Evolutionary conservation across 1,140 invertebrate genomes (phyloP).

Genomic region (Cyrtorhinus lividipennis): DNA sequence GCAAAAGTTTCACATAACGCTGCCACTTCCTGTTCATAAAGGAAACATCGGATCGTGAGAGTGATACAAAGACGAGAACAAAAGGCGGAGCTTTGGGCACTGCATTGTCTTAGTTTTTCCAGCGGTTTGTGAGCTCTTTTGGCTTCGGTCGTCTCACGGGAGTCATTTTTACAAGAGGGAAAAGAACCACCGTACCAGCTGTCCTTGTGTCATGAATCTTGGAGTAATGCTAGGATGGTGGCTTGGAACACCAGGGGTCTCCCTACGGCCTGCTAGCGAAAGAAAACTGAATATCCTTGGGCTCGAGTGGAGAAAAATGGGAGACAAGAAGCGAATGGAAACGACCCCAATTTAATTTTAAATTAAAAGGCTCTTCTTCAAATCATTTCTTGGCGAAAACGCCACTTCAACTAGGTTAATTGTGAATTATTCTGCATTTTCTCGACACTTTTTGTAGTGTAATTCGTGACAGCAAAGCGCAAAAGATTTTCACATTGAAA

Average conservation of each 20-base stretch:
- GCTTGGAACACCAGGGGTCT: background rate
- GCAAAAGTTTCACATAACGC: background rate
- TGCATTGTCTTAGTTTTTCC: background rate
- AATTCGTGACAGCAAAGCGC: too few species aligned
- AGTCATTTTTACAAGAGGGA: background rate
- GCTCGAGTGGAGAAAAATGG: too few species aligned
- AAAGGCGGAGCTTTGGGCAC: background rate
- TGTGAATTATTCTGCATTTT: too few species aligned
- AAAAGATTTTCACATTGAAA: too few species aligned
- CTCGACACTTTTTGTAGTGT: too few species aligned
- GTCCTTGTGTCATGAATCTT: background rate
- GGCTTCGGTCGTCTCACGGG: background rate
- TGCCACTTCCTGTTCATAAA: background rate
- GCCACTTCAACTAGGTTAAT: too few species aligned
- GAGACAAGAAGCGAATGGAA: background rate
- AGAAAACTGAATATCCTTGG: background rate
- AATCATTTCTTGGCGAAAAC: too few species aligned
- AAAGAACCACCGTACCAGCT: background rate
- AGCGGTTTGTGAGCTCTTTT: background rate
- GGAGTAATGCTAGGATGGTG: background rate
- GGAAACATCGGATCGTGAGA: slow-evolving; percentile 4
- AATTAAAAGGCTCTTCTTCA: background rate
- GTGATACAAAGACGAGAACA: background rate
- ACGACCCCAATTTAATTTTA: background rate
- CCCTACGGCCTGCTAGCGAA: background rate